Evolutionary conservation across 2,113 vertebrate genomes (phyloP), one percentile per base, ranked within the genome.

Genomic region (Pygoscelis adeliae): DNA sequence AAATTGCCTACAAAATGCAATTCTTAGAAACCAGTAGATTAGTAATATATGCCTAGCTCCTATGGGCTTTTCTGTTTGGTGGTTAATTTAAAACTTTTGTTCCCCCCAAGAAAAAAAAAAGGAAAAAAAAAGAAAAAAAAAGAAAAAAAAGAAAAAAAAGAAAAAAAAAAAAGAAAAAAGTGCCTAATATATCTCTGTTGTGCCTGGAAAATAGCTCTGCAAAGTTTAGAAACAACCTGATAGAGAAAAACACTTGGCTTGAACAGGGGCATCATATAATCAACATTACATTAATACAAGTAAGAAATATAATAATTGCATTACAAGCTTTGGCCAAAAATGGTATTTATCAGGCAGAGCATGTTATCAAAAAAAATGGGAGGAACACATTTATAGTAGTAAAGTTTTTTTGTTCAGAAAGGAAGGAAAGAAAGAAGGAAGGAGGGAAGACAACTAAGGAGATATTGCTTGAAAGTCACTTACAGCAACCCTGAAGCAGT

Each of bases 1-100:
- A 98, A 97, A 97, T 97, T 97, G 97, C 93, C 65, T 96, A 89
- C 85, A 94, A 96, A 96, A 93, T 71, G 69, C 50, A 96, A 53
- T 91, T 95, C 65, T 89, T 92, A 82, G 88, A 73, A 95, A 93
- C 46, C 66, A 81, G 71, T 30, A 96, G 61, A 95, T 96, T 94
- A 90, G 85, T 91, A 94, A 94, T 97, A 87, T 88, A 91, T 89
- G 94, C 83, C 56, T 59, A 47, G 40, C 2, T 92, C 94, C 83
- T 82, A 6, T 74, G 90, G 83, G 87, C 15, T 94, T 97, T 89
- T 73, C 44, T 83, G 69, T 71, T 78, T 90, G 53, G 80, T 93
- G 76, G 36, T 87, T 93, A 72, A 80, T 84, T 91, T 73, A 73
- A 93, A 96, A 89, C 40, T 49, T 89, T 21, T 15, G 7, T 15